phyloP scores from a whole-genome alignment of 2,888 invertebrate species.

The Euclidia mi region DNA sequence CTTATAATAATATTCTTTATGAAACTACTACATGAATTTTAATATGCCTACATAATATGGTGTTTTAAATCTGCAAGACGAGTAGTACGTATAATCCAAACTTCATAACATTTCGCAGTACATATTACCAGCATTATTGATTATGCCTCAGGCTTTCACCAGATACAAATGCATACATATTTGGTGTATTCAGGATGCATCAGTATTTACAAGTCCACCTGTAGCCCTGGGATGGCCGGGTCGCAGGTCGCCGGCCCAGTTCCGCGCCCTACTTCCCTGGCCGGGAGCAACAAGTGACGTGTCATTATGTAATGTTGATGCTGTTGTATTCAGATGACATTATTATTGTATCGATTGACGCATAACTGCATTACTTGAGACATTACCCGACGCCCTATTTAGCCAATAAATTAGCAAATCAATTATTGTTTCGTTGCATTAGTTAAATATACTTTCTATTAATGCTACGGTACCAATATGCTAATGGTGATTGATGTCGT shows the following conservation, averaged over 20 bases:
- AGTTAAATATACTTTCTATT: too few relatives aligned
- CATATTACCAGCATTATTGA: constrained; percentile 13
- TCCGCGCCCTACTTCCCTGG: constrained; percentile 67
- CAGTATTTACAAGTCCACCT: constrained; percentile 48
- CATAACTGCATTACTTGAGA: too few relatives aligned
- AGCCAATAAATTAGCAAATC: too few relatives aligned
- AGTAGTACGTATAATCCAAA: too few relatives aligned
- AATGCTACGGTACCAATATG: too few relatives aligned
- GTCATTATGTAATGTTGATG: constrained; percentile 47
- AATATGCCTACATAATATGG: too few relatives aligned
- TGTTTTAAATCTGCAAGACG: too few relatives aligned
- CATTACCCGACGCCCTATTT: too few relatives aligned
- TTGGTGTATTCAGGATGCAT: constrained; percentile 37
- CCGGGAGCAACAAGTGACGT: constrained; percentile 71
- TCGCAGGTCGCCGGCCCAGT: constrained; percentile 70
- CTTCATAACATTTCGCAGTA: background rate
- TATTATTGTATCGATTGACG: constrained; percentile 13
- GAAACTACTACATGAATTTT: too few relatives aligned
- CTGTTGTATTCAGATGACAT: constrained; percentile 31
- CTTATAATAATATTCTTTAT: too few relatives aligned
- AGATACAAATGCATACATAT: constrained; percentile 30
- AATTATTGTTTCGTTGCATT: too few relatives aligned
- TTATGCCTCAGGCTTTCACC: constrained; percentile 21
- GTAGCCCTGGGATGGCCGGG: constrained; percentile 57
- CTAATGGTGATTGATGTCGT: too few relatives aligned